Percentiles rank a stretch among this genome's conserved stretches.
phyloP scores from a whole-genome alignment of 2,888 invertebrate genomes.

The Agonopterix subpropinquella region DNA sequence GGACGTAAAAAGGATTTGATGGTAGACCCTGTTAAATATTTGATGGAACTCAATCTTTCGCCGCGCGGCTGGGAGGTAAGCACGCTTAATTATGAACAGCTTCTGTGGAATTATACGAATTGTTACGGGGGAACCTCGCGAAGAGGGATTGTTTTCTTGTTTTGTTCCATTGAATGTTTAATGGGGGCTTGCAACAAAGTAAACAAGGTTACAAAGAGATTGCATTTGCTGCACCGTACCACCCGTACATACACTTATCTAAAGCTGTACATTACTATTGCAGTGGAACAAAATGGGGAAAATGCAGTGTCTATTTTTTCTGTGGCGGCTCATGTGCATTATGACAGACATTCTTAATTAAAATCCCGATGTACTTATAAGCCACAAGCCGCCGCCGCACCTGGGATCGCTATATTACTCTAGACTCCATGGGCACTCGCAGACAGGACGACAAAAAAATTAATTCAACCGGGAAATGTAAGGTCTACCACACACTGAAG shows the following conservation, averaged over 20 bases:
- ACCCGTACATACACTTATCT: background rate
- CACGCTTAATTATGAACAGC: conserved; percentile 56
- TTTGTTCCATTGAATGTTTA: background rate
- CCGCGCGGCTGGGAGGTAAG: conserved; percentile 39
- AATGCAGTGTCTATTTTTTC: conserved; percentile 14
- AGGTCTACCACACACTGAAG: background rate
- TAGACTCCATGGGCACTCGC: conserved; percentile 19
- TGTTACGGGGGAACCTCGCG: conserved; percentile 27
- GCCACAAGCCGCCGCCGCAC: conserved; percentile 51
- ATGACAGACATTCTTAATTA: conserved; percentile 62
- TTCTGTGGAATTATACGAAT: conserved; percentile 42
- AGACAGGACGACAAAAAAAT: conserved; percentile 24
- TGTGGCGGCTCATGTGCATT: conserved; percentile 36
- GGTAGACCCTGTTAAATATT: conserved; percentile 63
- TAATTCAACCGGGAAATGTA: background rate
- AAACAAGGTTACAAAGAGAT: too few relatives aligned
- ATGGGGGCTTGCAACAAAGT: too few relatives aligned
- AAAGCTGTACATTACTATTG: background rate
- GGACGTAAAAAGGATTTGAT: conserved; percentile 67
- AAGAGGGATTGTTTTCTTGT: conserved; percentile 13
- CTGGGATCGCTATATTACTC: conserved; percentile 56
- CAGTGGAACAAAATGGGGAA: background rate
- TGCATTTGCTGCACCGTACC: too few relatives aligned
- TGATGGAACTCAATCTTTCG: conserved; percentile 56
- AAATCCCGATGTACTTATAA: conserved; percentile 56